Evolutionary conservation across 1,140 invertebrate genomes (phyloP).

Genomic region (Archivesica marissinica): DNA sequence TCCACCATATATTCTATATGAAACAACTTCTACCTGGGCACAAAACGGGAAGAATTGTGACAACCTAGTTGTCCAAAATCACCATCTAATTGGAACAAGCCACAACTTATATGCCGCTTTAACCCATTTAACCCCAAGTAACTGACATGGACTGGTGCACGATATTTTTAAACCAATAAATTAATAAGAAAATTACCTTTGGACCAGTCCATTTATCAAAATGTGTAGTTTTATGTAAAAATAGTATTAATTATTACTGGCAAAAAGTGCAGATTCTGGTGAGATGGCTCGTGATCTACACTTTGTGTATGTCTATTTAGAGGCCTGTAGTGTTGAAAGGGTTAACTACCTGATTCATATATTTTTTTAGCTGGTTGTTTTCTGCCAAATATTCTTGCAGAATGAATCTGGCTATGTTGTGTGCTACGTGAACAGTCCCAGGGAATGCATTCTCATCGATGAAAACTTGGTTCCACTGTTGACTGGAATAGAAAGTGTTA

Average conservation of each 20-base stretch:
- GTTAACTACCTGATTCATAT: not conserved
- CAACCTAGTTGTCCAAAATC: too few relatives aligned
- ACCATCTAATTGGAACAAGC: too few relatives aligned
- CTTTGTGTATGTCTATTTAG: not conserved
- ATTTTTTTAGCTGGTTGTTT: constrained; percentile 10
- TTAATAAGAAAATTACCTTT: too few relatives aligned
- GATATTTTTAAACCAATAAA: too few relatives aligned
- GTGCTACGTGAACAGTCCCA: not conserved
- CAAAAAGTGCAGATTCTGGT: not conserved
- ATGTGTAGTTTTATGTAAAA: not conserved
- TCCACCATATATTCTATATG: too few relatives aligned
- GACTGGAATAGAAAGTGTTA: not conserved
- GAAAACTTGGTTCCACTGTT: constrained; percentile 19
- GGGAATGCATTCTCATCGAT: not conserved
- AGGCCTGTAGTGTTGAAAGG: too few relatives aligned
- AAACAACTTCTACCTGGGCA: too few relatives aligned
- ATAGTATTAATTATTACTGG: not conserved
- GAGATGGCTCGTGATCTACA: not conserved
- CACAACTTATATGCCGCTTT: too few relatives aligned
- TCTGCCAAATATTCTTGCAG: constrained; percentile 4
- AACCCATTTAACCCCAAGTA: too few relatives aligned
- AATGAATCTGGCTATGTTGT: not conserved
- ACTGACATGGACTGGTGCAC: too few relatives aligned
- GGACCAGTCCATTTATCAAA: too few relatives aligned
- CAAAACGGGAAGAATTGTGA: too few relatives aligned